Base-by-base conservation (phyloP, 2,113 vertebrate genomes). In the Diadophis punctatus region DNA sequence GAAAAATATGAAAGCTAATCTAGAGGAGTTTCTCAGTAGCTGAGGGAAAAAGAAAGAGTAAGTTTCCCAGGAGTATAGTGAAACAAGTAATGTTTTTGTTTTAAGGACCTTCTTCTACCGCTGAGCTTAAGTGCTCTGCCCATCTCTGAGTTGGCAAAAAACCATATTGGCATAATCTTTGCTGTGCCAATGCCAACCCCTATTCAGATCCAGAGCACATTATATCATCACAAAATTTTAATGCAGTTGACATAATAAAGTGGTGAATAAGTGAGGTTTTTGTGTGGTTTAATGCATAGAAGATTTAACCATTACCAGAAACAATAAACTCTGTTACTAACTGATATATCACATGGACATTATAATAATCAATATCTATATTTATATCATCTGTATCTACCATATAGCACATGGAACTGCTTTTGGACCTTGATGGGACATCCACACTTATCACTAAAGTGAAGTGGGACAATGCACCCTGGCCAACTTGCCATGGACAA, bases 1-100 rank as follows among this genome's bases (percentile, higher is more conserved):
- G 95, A 94, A 80, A 96, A 49, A 53, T 6, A 96, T 96, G 95
- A 92, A 92, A 96, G 94, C 94, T 96, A 96, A 93, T 16, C 90
- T 94, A 96, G 87, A 94, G 95, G 95, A 94, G 96, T 95, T 96
- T 96, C 95, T 95, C 95, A 92, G 0, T 12, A 74, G 94, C 84
- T 92, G 2, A 0, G 51, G 90, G 92, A 93, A 93, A 68, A 74
- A 74, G 63, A 34, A 74, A 92, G 91, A 16, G 86, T 93, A 90
- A 85, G 87, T 90, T 95, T 95, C 92, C 91, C 91, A 52, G 18
- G 90, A 95, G 87, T 90, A 95, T 92, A 94, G 23, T 74, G 63
- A 92, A 90, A 91, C 43, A 93, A 96, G 93, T 90, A 91, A 94
- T 91, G 14, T 63, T 87, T 88, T 18, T 49, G 30, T 68, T 68